Percentiles rank a stretch among this genome's conserved stretches.
Conservation (phyloP, 2,797 vertebrate genomes). For the Falco columbarius region DNA sequence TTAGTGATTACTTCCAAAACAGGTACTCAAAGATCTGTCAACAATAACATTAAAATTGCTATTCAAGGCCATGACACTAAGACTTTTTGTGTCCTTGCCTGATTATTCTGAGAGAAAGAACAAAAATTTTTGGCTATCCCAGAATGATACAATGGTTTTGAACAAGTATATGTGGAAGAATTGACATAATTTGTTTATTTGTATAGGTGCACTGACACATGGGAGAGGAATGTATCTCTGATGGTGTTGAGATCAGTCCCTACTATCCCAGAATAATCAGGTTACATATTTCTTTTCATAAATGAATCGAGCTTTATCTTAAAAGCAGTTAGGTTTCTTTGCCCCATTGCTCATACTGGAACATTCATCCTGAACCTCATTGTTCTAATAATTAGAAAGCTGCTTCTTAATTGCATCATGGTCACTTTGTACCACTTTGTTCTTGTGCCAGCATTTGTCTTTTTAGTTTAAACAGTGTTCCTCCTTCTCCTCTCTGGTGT, state of each 20-base stretch:
- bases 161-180: slow-evolving; percentile 33
- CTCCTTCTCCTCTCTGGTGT: background rate
- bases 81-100: background rate
- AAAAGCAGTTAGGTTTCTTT: slow-evolving; percentile 58
- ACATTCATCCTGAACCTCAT: slow-evolving; percentile 54
- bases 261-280: background rate
- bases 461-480: slow-evolving; percentile 23
- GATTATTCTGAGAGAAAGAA: background rate
- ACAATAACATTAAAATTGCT: background rate
- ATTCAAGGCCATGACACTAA: background rate
- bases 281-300: background rate
- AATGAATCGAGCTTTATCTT: slow-evolving; percentile 27
- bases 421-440: slow-evolving; percentile 60
- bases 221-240: background rate
- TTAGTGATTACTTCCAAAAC: background rate
- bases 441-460: slow-evolving; percentile 56
- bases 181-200: slow-evolving; percentile 12
- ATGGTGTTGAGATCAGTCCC: background rate
- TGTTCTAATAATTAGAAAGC: slow-evolving; percentile 66
- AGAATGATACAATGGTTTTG: background rate
- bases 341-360: slow-evolving; percentile 62
- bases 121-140: background rate
- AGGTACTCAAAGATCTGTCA: background rate
- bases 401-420: slow-evolving; percentile 57
- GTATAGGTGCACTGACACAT: background rate